Evolutionary conservation across 2,888 invertebrate species (phyloP).

Genomic region (Apoderus coryli): DNA sequence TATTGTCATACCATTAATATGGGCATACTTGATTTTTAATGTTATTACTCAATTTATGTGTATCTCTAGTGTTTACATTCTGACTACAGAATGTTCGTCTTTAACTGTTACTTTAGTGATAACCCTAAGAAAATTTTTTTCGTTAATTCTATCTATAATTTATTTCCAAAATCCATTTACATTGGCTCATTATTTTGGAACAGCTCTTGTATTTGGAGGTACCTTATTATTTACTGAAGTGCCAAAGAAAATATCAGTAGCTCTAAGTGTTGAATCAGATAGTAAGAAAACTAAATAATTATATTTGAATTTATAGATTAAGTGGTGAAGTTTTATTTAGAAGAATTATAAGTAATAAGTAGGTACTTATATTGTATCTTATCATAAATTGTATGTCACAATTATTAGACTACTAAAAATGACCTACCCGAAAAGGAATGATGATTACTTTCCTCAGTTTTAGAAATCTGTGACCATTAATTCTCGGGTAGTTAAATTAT

Average conservation of each 20-base stretch:
- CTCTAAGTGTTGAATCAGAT: no score
- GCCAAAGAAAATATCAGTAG: slow-evolving; percentile 12
- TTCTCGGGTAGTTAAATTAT: no score
- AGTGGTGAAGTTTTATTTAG: no score
- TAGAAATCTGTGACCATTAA: no score
- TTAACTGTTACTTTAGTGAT: slow-evolving; percentile 91
- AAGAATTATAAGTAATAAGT: no score
- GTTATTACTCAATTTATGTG: slow-evolving; percentile 85
- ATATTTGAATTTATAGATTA: no score
- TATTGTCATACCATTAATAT: slow-evolving; percentile 53
- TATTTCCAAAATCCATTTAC: slow-evolving; percentile 95
- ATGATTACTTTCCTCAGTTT: no score
- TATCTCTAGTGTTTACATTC: slow-evolving; percentile 85
- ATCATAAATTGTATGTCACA: no score
- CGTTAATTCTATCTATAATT: slow-evolving; percentile 85
- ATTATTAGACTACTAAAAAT: no score
- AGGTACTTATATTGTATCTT: no score
- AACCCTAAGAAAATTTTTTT: slow-evolving; percentile 89
- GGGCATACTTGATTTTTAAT: slow-evolving; percentile 66
- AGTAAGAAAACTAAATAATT: no score
- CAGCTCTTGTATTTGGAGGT: slow-evolving; percentile 78
- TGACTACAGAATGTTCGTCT: slow-evolving; percentile 89
- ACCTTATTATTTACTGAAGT: slow-evolving; percentile 86
- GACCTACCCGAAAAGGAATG: no score
- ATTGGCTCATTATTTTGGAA: slow-evolving; percentile 79